Conservation (phyloP, 2,113 vertebrate species). For the Protobothrops flavoviridis region DNA sequence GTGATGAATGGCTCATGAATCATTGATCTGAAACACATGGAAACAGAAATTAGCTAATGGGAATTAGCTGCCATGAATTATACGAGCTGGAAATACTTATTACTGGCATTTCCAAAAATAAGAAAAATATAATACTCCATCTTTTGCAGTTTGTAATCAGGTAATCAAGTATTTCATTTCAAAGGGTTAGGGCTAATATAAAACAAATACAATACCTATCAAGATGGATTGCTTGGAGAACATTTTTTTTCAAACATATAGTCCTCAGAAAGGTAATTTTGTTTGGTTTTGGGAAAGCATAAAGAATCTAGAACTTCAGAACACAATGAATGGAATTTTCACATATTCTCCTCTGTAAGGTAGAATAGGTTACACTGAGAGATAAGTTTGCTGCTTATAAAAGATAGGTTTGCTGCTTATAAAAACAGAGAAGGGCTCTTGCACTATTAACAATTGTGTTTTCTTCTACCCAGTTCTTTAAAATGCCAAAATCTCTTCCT, state of each 20-base stretch:
- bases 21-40: slow-evolving; percentile 31
- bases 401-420: neutral
- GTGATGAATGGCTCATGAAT: slow-evolving; percentile 10
- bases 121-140: neutral
- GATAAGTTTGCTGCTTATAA: too few species aligned
- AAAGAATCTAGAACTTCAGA: neutral
- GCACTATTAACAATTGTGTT: neutral
- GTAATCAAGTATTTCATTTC: slow-evolving; percentile 9
- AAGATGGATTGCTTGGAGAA: neutral
- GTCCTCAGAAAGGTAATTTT: neutral
- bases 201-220: slow-evolving; percentile 2
- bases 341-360: neutral
- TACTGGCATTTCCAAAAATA: neutral
- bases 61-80: slow-evolving; percentile 7
- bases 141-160: neutral
- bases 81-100: slow-evolving; percentile 1
- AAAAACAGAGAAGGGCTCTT: neutral
- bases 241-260: neutral
- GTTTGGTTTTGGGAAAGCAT: neutral
- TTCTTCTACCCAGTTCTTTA: neutral
- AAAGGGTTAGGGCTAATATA: neutral
- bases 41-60: slow-evolving; percentile 24
- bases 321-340: neutral
- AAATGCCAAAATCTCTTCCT: neutral
- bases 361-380: neutral